Percentiles rank a stretch among this genome's conserved stretches.
Evolutionary conservation across 1,140 invertebrate species (phyloP).

Genomic region (Drosophila jambulina): DNA sequence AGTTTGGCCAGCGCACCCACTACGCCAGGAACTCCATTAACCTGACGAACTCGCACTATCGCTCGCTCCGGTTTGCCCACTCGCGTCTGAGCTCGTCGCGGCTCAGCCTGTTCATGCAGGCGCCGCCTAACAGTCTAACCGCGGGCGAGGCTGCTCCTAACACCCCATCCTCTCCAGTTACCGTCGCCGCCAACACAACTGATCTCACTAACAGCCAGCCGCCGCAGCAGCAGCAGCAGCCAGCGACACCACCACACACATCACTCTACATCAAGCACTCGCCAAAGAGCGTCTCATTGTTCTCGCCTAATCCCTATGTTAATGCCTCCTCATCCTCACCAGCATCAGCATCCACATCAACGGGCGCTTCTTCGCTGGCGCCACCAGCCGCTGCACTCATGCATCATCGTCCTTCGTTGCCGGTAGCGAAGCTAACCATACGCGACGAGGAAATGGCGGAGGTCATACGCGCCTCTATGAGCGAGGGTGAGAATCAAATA

Average conservation of each 20-base stretch:
- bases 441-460: conserved; percentile 83
- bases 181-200: conserved; percentile 44
- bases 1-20: conserved; percentile 74
- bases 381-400: conserved; percentile 63
- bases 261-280: conserved; percentile 76
- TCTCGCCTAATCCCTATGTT: conserved; percentile 71
- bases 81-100: conserved; percentile 79
- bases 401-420: conserved; percentile 82
- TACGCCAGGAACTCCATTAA: conserved; percentile 82
- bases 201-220: conserved; percentile 73
- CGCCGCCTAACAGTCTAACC: conserved; percentile 55
- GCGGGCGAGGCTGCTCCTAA: conserved; percentile 24
- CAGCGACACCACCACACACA: conserved; percentile 58
- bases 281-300: conserved; percentile 74
- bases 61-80: conserved; percentile 79
- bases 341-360: conserved; percentile 32
- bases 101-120: conserved; percentile 78
- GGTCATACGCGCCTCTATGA: conserved; percentile 81
- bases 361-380: conserved; percentile 35
- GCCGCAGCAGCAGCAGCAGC: conserved; percentile 33
- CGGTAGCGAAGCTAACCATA: conserved; percentile 79
- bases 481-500: conserved; percentile 70
- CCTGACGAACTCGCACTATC: conserved; percentile 81
- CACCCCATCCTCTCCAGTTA: conserved; percentile 22
- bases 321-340: conserved; percentile 66